These are phyloP conservation scores for Phalloptychus januarius DNA, from an alignment of 2,797 vertebrate species.

Conservation along the genomic window DNA sequence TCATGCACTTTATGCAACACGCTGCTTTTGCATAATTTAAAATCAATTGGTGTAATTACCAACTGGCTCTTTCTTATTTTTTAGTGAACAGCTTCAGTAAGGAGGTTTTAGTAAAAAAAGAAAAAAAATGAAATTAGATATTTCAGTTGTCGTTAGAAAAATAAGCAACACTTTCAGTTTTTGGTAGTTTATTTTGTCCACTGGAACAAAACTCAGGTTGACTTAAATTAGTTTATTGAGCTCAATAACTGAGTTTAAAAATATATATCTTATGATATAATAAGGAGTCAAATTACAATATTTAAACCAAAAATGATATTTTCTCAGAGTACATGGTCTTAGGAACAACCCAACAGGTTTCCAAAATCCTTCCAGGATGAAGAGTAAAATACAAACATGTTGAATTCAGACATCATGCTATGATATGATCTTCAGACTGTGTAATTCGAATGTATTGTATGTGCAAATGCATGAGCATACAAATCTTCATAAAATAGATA, in stretches of 20 bases:
- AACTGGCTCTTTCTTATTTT: neutral
- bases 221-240: conserved; percentile 78
- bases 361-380: conserved; percentile 49
- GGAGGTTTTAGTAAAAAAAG: neutral
- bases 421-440: conserved; percentile 54
- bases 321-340: conserved; percentile 14
- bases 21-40: neutral
- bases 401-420: conserved; percentile 71
- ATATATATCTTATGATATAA: conserved; percentile 35
- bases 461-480: conserved; percentile 66
- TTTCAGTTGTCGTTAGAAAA: neutral
- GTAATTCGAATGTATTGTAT: conserved; percentile 48
- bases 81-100: neutral
- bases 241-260: conserved; percentile 54
- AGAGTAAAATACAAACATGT: conserved; percentile 54
- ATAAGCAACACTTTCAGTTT: neutral
- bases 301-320: conserved; percentile 28
- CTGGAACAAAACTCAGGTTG: conserved; percentile 7
- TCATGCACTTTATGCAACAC: neutral
- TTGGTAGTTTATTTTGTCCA: neutral
- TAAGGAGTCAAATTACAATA: conserved; percentile 45
- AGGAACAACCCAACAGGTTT: conserved; percentile 24
- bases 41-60: neutral
- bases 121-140: neutral
- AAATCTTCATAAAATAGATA: conserved; percentile 44